Percentiles rank a stretch among this genome's conserved stretches.
These are phyloP conservation scores for Brachionus asplanchnoidis DNA, from an alignment of 1,140 invertebrate genomes.

Conservation along the genomic window DNA sequence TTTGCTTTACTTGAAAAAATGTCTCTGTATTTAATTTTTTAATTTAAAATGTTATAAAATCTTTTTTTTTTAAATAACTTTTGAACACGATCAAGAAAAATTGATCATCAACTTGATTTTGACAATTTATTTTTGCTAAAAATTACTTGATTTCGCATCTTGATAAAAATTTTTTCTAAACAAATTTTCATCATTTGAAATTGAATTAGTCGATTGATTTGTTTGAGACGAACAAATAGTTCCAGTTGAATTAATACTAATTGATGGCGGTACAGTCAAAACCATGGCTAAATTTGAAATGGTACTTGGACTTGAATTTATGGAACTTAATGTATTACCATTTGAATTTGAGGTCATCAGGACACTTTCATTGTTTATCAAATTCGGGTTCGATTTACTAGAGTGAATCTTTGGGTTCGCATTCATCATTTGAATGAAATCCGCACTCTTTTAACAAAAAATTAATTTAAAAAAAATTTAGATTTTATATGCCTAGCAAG, in stretches of 20 bases:
- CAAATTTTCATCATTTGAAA: background rate
- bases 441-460: background rate
- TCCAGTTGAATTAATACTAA: background rate
- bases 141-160: conserved; percentile 33
- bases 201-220: conserved; percentile 5
- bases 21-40: no score
- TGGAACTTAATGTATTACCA: background rate
- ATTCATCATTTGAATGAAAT: background rate
- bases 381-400: conserved; percentile 40
- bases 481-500: background rate
- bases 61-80: no score
- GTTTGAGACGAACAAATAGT: background rate
- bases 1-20: no score
- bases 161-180: conserved; percentile 36
- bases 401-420: conserved; percentile 29
- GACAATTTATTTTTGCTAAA: background rate
- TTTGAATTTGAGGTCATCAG: background rate
- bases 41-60: no score
- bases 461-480: background rate
- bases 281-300: conserved; percentile 4
- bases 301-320: background rate
- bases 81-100: no score
- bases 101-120: no score
- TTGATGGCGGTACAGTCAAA: background rate
- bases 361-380: conserved; percentile 16